phyloP scores from a whole-genome alignment of 2,888 invertebrate genomes.

The Temnothorax unifasciatus region DNA sequence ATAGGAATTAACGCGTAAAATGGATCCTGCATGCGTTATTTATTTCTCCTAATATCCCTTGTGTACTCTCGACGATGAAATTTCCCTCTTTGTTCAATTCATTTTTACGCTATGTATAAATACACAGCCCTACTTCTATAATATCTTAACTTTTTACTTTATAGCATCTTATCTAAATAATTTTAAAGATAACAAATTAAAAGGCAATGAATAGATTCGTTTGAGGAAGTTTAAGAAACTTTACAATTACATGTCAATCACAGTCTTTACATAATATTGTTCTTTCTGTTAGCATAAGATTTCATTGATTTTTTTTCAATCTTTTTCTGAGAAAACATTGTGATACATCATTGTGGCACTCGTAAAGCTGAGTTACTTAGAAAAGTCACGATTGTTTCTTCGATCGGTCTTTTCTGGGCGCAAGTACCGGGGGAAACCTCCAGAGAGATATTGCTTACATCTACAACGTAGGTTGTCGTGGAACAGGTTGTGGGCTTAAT shows the following conservation, averaged over 20 bases:
- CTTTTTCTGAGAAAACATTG: background rate
- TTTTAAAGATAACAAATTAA: background rate
- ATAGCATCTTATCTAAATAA: background rate
- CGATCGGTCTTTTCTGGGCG: slow-evolving; percentile 29
- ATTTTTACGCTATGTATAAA: background rate
- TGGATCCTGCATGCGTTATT: background rate
- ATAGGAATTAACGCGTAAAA: background rate
- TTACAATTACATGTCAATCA: background rate
- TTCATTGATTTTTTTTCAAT: background rate
- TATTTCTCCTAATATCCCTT: background rate
- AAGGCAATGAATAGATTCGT: background rate
- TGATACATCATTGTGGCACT: background rate
- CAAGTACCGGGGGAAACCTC: slow-evolving; percentile 33
- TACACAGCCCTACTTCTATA: background rate
- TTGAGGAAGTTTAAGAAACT: background rate
- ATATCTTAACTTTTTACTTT: background rate
- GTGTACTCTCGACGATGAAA: background rate
- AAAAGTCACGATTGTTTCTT: slow-evolving; percentile 19
- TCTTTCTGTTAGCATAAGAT: background rate
- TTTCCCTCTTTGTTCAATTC: background rate
- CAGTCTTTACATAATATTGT: background rate
- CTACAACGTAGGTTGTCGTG: slow-evolving; percentile 44
- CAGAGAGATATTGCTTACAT: slow-evolving; percentile 38
- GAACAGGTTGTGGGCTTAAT: slow-evolving; percentile 56
- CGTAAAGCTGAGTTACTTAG: background rate